A percentile compares a stretch with the other conserved stretches of the same genome.
phyloP scores from a whole-genome alignment of 2,797 vertebrate species.

The Siniperca undulata region DNA sequence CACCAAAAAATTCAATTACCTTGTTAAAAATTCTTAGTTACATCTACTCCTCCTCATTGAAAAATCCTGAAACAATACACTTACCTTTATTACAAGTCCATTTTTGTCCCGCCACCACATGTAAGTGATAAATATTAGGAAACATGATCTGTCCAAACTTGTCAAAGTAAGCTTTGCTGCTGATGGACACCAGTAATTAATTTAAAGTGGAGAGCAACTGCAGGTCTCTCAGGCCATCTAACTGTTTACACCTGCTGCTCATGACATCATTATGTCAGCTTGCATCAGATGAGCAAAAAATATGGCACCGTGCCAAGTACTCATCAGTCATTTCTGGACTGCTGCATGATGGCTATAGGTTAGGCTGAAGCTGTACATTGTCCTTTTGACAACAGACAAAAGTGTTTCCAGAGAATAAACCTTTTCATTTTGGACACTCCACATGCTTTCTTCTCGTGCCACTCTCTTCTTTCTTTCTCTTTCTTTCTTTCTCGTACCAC shows the following conservation, averaged over 20 bases:
- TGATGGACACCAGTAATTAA: constrained; percentile 50
- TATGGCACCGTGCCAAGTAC: constrained; percentile 26
- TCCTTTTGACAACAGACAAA: background rate
- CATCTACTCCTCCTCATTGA: background rate
- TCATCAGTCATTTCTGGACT: constrained; percentile 18
- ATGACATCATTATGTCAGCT: constrained; percentile 48
- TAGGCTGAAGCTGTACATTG: background rate
- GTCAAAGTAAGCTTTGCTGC: constrained; percentile 30
- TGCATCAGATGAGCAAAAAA: constrained; percentile 20
- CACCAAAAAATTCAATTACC: too few relatives aligned
- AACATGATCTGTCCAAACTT: constrained; percentile 24
- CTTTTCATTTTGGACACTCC: too few relatives aligned
- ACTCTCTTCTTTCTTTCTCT: too few relatives aligned
- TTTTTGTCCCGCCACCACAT: constrained; percentile 16
- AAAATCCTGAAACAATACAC: background rate
- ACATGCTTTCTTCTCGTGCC: too few relatives aligned
- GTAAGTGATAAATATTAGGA: constrained; percentile 26
- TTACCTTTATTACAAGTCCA: background rate
- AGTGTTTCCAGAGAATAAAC: too few relatives aligned
- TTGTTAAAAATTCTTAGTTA: too few relatives aligned
- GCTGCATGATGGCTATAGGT: background rate
- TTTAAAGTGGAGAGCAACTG: constrained; percentile 46
- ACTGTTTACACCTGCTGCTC: constrained; percentile 51
- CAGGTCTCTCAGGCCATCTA: constrained; percentile 9
- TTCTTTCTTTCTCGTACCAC: too few relatives aligned